Percentiles rank a stretch among this genome's conserved stretches.
phyloP scores from a whole-genome alignment of 2,797 vertebrate species.

The Uromys caudimaculatus region DNA sequence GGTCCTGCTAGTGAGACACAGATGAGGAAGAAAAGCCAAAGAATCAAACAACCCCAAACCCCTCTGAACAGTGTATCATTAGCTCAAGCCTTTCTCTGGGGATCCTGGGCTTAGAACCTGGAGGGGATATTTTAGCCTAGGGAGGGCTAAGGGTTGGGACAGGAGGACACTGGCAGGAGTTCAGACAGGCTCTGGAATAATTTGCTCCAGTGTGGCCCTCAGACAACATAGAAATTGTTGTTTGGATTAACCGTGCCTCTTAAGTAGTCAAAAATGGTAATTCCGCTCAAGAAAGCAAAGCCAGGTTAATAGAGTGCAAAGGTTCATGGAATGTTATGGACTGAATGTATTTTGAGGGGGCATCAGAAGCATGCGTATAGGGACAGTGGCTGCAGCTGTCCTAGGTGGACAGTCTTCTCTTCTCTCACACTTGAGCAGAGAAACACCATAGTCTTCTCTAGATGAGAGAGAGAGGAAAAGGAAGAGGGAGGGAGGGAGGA shows the following conservation, averaged over 20 bases:
- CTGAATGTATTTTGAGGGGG: background rate
- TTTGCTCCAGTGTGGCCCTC: slow-evolving; percentile 15
- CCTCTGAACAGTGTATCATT: background rate
- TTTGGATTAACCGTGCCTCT: background rate
- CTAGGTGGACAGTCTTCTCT: background rate
- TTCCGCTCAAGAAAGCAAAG: background rate
- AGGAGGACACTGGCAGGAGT: background rate
- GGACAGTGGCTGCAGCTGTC: background rate
- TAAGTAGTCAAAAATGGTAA: background rate
- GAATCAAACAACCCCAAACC: background rate
- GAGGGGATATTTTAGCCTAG: background rate
- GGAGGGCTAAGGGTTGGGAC: background rate
- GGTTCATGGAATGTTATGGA: background rate
- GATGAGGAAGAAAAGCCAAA: background rate
- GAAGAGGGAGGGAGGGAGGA: background rate
- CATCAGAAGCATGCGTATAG: background rate
- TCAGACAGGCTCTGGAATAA: slow-evolving; percentile 32
- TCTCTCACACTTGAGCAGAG: background rate
- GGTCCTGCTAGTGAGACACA: background rate
- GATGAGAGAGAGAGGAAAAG: fast-evolving
- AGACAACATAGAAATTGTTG: background rate
- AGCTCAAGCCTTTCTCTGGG: background rate
- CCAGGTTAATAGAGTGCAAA: background rate
- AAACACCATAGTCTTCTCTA: background rate
- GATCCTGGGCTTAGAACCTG: background rate